Evolutionary conservation across 2,113 vertebrate genomes (phyloP), one percentile per base, ranked within the genome.

Genomic region (Athene noctua): DNA sequence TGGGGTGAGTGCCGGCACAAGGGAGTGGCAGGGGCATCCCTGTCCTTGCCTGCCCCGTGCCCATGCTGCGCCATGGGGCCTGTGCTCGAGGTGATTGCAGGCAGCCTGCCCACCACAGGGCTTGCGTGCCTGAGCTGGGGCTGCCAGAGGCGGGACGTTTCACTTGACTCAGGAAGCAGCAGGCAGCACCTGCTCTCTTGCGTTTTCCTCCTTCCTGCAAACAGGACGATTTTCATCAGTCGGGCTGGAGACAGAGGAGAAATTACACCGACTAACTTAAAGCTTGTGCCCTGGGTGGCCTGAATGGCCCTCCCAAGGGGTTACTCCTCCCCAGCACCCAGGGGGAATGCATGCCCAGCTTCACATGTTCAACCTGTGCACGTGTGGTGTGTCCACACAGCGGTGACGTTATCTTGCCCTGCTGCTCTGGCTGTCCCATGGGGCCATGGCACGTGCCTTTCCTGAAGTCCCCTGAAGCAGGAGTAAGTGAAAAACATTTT

Each of bases 41-140:
- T 38, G 44, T 66, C 59, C 21, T 38, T 61, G 46, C 46, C 34
- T 26, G 80, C 40, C 47, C 34, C 3, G 1, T 29, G 79, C 23
- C 62, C 2, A 4, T 1, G 3, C 26, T 15, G 40, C 1, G 2
- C 68, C 0, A 0, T 27, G 21, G 26, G 38, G n/a, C 46, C 38
- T n/a, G 61, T 18, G 73, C 59, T 34, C 1, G 8, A 20, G n/a
- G 40, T 15, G 65, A 11, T 2, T 4, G n/a, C 10, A 13, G 58
- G 58, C 52, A 29, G 46, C n/a, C 79, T 66, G 52, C 22, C 18
- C 9, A 0, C 59, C 1, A 1, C 27, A 0, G 3, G 44, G 44
- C 52, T 34, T 9, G 18, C 2, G 1, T 44, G 55, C 30, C 38
- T 1, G 8, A 27, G 58, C 65, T 3, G 22, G 51, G 58, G 61